phyloP scores from a whole-genome alignment of 2,797 vertebrate genomes.

The Leuciscus waleckii region DNA sequence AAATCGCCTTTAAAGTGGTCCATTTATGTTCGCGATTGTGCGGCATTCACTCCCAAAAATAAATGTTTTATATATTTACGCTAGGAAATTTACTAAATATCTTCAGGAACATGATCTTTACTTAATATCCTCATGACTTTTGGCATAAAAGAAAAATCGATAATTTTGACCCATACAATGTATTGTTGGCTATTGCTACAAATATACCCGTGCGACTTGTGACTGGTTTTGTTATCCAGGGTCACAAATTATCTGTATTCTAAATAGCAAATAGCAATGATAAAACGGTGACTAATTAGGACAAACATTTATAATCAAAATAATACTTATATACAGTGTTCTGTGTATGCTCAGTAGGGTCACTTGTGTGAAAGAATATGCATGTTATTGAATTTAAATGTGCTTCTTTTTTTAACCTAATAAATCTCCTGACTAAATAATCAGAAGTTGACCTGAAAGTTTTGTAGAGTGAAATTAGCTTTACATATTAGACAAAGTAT shows the following conservation, averaged over 20 bases:
- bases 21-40: too few relatives aligned
- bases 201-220: too few relatives aligned
- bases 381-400: slow-evolving; percentile 2
- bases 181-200: too few relatives aligned
- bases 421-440: background rate
- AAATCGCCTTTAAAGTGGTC: too few relatives aligned
- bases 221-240: too few relatives aligned
- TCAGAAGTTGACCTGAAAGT: slow-evolving; percentile 9
- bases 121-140: too few relatives aligned
- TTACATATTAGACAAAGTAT: background rate
- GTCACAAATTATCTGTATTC: background rate
- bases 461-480: background rate
- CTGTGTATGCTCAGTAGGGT: background rate
- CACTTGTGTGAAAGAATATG: background rate
- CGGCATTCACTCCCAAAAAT: too few relatives aligned
- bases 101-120: too few relatives aligned
- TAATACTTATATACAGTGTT: background rate
- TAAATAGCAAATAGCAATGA: slow-evolving; percentile 3
- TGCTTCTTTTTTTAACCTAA: background rate
- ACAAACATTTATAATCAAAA: background rate
- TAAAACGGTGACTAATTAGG: background rate
- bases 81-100: too few relatives aligned
- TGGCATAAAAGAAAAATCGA: too few relatives aligned
- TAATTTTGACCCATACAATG: too few relatives aligned
- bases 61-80: too few relatives aligned